phyloP scores from a whole-genome alignment of 2,113 vertebrate species.

The Hippocampus abdominalis region DNA sequence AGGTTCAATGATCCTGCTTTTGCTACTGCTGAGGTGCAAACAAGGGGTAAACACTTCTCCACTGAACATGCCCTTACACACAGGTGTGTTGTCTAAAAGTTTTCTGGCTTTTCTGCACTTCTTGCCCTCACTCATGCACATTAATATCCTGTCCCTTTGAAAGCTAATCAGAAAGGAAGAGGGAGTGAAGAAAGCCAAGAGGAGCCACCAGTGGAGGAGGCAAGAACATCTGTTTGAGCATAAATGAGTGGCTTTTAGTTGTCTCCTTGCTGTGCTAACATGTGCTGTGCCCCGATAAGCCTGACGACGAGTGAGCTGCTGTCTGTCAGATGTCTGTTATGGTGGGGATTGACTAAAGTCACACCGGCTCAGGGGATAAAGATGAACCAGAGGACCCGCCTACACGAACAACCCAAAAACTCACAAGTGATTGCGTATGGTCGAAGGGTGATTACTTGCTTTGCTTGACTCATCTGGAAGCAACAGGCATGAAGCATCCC shows the following conservation, averaged over 20 bases:
- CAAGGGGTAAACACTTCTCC: constrained; percentile 39
- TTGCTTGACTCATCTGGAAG: constrained; percentile 23
- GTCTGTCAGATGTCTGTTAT: constrained; percentile 59
- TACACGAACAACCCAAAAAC: constrained; percentile 16
- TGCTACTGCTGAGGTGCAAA: constrained; percentile 36
- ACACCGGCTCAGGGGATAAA: constrained; percentile 50
- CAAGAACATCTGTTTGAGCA: constrained; percentile 48
- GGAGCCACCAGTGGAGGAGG: constrained; percentile 18
- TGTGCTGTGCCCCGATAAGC: constrained; percentile 67
- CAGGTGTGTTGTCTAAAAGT: constrained; percentile 13
- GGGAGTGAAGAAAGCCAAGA: constrained; percentile 21
- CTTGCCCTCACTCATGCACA: constrained; percentile 19
- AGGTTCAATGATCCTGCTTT: constrained; percentile 41
- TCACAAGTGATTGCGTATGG: constrained; percentile 13
- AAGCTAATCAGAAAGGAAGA: constrained; percentile 32
- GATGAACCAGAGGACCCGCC: constrained; percentile 28
- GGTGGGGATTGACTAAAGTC: constrained; percentile 55
- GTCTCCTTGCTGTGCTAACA: constrained; percentile 46
- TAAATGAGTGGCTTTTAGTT: constrained; percentile 52
- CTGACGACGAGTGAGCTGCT: constrained; percentile 50
- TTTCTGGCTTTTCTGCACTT: constrained; percentile 23
- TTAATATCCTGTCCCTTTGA: constrained; percentile 39
- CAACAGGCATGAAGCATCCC: constrained; percentile 34
- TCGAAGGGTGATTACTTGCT: constrained; percentile 11
- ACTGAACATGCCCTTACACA: constrained; percentile 27